phyloP scores from a whole-genome alignment of 2,888 invertebrate species.

The Polyommatus icarus region DNA sequence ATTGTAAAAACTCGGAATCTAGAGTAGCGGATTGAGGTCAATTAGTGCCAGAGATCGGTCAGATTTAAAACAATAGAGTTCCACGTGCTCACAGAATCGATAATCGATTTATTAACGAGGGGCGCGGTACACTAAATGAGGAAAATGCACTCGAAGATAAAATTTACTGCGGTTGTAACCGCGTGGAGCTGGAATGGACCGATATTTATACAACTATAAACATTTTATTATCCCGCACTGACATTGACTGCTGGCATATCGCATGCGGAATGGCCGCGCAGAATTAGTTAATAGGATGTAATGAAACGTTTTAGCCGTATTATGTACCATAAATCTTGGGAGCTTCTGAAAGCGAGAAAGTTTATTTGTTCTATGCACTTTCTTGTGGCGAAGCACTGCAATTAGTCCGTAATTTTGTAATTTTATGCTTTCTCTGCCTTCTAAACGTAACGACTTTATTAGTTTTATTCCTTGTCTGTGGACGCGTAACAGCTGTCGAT shows the following conservation, averaged over 20 bases:
- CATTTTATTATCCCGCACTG: background rate
- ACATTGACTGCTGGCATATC: slow-evolving; percentile 8
- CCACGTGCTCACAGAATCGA: slow-evolving; percentile 34
- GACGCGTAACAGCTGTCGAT: background rate
- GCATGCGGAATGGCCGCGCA: background rate
- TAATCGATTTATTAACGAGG: slow-evolving; percentile 20
- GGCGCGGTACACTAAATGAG: background rate
- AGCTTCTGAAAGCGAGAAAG: slow-evolving; percentile 13
- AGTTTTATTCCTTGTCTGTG: background rate
- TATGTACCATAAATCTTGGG: background rate
- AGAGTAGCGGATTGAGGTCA: slow-evolving; percentile 61
- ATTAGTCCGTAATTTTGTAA: background rate
- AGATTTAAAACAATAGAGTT: slow-evolving; percentile 37
- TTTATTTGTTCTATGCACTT: slow-evolving; percentile 10
- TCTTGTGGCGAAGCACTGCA: background rate
- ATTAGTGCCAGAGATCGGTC: slow-evolving; percentile 43
- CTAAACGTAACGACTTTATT: background rate
- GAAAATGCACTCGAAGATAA: slow-evolving; percentile 9
- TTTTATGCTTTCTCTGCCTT: background rate
- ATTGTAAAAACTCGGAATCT: slow-evolving; percentile 49
- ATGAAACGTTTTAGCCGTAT: slow-evolving; percentile 7
- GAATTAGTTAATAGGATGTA: slow-evolving; percentile 16
- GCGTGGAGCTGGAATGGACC: background rate
- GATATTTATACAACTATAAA: slow-evolving; percentile 23
- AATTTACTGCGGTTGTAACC: background rate